phyloP scores from a whole-genome alignment of 1,140 invertebrate genomes.

The Anagrus nilaparvatae region DNA sequence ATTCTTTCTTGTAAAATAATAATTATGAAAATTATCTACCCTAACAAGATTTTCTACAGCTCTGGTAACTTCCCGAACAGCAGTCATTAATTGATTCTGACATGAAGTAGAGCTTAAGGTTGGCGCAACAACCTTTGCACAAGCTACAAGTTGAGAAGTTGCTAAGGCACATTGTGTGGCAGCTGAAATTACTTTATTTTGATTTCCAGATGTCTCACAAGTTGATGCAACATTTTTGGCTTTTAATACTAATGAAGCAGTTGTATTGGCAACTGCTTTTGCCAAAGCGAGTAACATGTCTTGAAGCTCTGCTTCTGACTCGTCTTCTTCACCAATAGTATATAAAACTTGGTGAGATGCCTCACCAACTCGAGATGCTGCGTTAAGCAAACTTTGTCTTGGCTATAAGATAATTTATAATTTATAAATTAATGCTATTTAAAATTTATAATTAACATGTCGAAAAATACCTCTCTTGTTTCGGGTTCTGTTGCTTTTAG shows the following conservation, averaged over 20 bases:
- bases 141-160: slow-evolving; percentile 95
- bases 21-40: slow-evolving; percentile 19
- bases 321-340: slow-evolving; percentile 86
- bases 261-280: slow-evolving; percentile 94
- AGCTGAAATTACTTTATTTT: slow-evolving; percentile 85
- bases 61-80: slow-evolving; percentile 83
- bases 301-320: slow-evolving; percentile 64
- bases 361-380: slow-evolving; percentile 91
- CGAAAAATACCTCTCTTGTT: slow-evolving; percentile 62
- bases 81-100: slow-evolving; percentile 86
- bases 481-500: slow-evolving; percentile 90
- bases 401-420: slow-evolving; percentile 54
- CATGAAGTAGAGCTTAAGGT: slow-evolving; percentile 84
- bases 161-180: slow-evolving; percentile 95
- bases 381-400: slow-evolving; percentile 83
- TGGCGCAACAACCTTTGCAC: slow-evolving; percentile 86
- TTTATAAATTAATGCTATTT: too few species aligned
- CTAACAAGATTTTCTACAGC: slow-evolving; percentile 83
- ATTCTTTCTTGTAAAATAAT: too few species aligned
- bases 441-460: too few species aligned
- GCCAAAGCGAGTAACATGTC: slow-evolving; percentile 83
- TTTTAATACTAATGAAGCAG: slow-evolving; percentile 86
- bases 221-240: slow-evolving; percentile 89
- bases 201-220: slow-evolving; percentile 60
- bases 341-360: slow-evolving; percentile 89